A percentile compares a stretch with the other conserved stretches of the same genome.
phyloP scores from a whole-genome alignment of 2,888 invertebrate genomes.

The Acanthosepion pharaonis region DNA sequence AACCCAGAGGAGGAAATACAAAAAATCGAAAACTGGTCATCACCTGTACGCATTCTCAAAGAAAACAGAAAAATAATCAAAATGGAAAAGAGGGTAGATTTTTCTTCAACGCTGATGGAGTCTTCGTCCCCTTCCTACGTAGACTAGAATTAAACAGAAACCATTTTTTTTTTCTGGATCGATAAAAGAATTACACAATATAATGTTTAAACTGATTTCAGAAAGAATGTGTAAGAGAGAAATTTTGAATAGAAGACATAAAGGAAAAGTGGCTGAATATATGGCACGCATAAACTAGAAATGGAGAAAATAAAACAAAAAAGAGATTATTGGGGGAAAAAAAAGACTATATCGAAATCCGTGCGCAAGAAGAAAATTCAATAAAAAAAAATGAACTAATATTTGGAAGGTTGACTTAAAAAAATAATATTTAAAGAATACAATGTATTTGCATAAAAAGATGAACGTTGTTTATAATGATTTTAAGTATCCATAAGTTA shows the following conservation, averaged over 20 bases:
- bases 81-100: no score
- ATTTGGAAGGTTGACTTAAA: neutral
- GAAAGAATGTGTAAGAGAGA: neutral
- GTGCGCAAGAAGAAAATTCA: neutral
- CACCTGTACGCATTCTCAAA: neutral
- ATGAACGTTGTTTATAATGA: neutral
- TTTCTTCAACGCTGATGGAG: no score
- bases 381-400: neutral
- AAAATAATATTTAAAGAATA: neutral
- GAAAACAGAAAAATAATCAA: neutral
- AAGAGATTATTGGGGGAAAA: neutral
- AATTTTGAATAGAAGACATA: neutral
- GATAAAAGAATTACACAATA: neutral
- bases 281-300: neutral
- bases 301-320: neutral
- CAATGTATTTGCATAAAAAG: neutral
- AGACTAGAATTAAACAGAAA: neutral
- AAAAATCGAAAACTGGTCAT: neutral
- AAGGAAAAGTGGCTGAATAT: neutral
- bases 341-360: no score
- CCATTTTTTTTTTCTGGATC: neutral
- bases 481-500: neutral
- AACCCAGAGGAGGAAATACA: neutral
- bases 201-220: neutral
- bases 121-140: neutral